Conservation (phyloP, 2,113 vertebrate genomes). For the Ageneiosus marmoratus region DNA sequence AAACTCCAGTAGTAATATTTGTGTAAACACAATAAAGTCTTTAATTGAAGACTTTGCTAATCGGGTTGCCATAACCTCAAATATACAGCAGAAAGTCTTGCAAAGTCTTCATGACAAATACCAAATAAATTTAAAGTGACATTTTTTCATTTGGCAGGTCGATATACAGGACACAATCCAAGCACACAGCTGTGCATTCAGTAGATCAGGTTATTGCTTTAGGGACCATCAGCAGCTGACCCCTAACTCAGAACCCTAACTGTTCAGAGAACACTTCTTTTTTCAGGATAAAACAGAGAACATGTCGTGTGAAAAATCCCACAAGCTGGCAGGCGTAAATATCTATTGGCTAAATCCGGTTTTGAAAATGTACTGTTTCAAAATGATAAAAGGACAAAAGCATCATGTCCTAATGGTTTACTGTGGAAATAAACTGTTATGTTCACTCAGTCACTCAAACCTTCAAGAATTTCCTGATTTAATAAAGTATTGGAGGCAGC, state of each 20-base stretch:
- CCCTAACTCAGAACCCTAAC: neutral
- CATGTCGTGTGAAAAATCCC: neutral
- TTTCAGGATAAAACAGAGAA: neutral
- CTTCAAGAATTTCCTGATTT: conserved; percentile 13
- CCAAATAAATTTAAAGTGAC: neutral
- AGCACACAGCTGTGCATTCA: neutral
- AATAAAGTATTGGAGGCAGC: neutral
- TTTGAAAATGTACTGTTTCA: neutral
- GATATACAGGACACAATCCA: neutral
- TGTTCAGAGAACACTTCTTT: no score
- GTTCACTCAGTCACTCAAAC: neutral
- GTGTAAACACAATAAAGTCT: no score
- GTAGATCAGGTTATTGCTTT: neutral
- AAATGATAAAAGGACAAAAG: neutral
- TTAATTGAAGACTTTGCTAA: no score
- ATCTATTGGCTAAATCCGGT: neutral
- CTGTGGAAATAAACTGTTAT: neutral
- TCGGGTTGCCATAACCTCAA: neutral
- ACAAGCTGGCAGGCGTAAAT: neutral
- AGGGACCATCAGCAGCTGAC: neutral
- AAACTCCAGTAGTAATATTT: no score
- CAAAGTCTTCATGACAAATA: neutral
- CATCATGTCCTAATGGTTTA: neutral
- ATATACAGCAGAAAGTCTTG: neutral
- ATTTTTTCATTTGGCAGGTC: neutral